Percentiles rank a stretch among this genome's conserved stretches.
Conservation (phyloP, 2,888 invertebrate species). For the Azorinus chamasolen region DNA sequence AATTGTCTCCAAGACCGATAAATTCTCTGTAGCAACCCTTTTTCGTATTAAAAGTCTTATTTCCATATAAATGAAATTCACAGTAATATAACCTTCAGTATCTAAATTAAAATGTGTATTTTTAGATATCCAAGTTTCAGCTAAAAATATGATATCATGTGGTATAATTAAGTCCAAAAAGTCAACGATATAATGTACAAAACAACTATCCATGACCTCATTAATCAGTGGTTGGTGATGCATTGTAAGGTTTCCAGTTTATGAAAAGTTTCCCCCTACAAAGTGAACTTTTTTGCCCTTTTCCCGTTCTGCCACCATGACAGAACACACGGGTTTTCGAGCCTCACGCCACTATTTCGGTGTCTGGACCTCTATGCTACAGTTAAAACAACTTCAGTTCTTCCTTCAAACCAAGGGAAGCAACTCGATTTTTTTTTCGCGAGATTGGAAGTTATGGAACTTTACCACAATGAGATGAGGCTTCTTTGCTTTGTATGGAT, state of each 20-base stretch:
- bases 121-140: neutral
- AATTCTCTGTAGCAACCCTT: neutral
- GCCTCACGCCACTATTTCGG: slow-evolving; percentile 7
- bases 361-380: slow-evolving; percentile 4
- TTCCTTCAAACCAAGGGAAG: neutral
- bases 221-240: neutral
- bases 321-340: slow-evolving; percentile 11
- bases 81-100: neutral
- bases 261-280: slow-evolving; percentile 19
- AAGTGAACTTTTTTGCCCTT: slow-evolving; percentile 10
- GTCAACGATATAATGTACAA: neutral
- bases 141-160: neutral
- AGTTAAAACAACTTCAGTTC: slow-evolving; percentile 9
- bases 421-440: slow-evolving; percentile 7
- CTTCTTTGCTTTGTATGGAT: neutral
- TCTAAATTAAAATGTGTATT: neutral
- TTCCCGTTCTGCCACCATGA: slow-evolving; percentile 3
- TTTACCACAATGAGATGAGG: slow-evolving; percentile 8
- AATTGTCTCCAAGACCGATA: no score
- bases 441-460: slow-evolving; percentile 1
- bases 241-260: neutral
- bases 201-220: neutral
- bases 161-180: neutral
- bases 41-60: neutral
- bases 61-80: neutral